phyloP scores from a whole-genome alignment of 2,797 vertebrate species.

The Stomatorhinus walkeri region DNA sequence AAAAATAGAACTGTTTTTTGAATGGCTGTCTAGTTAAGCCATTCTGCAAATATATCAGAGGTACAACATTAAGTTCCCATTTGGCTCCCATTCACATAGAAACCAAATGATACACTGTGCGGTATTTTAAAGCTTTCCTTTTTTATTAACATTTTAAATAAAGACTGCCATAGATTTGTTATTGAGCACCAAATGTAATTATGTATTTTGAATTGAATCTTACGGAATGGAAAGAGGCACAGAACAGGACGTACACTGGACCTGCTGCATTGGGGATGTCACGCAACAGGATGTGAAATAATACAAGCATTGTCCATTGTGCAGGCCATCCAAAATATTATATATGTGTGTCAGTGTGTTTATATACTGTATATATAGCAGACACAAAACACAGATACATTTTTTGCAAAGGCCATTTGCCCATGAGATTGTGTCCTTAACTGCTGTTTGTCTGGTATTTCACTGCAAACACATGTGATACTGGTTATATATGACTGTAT shows the following conservation, averaged over 20 bases:
- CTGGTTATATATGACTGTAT: neutral
- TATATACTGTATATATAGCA: neutral
- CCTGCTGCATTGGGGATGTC: neutral
- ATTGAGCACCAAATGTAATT: neutral
- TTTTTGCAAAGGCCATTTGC: neutral
- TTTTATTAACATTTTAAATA: neutral
- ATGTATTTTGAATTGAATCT: neutral
- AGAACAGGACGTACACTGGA: neutral
- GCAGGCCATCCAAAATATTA: neutral
- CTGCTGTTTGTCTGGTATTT: neutral
- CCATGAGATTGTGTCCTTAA: neutral
- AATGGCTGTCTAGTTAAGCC: neutral
- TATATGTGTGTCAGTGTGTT: neutral
- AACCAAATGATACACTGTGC: neutral
- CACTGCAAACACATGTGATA: neutral
- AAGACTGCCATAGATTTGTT: neutral
- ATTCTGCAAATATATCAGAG: neutral
- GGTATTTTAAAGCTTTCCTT: neutral
- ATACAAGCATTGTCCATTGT: neutral
- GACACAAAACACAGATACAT: neutral
- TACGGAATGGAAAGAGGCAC: neutral
- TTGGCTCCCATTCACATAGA: neutral
- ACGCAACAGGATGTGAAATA: neutral
- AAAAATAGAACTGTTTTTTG: neutral
- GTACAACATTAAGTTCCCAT: neutral